Base-by-base conservation (phyloP, 2,797 vertebrate genomes). In the Pseudochirops cupreus region DNA sequence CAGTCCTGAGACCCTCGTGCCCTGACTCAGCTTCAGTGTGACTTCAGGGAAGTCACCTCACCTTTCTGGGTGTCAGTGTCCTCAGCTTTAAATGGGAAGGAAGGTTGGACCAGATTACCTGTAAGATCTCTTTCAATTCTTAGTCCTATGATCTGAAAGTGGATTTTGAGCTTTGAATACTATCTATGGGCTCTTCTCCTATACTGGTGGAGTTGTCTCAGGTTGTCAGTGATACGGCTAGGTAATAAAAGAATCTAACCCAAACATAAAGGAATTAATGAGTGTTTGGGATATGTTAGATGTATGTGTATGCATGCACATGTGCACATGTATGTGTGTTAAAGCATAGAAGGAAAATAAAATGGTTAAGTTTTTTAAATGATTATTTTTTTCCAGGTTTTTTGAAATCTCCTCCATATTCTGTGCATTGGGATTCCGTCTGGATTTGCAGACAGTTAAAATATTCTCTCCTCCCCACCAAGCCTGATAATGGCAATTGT, bases 401-500 rank as follows among this genome's bases (percentile, higher is more conserved):
- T 93, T 62, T 91, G 93, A 26, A 91, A 67, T 55, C 92, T 93
- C 33, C 95, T 92, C 94, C 33, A 92, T 90, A 94, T 92, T 91
- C n/a, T 33, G 67, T 95, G 9, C 21, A 56, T 16, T 90, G 89
- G 91, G 54, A 54, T 53, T 93, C 92, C 55, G 14, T 62, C 58
- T 90, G 50, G 57, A 92, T 95, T 29, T 92, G 14, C 91, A 96
- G 96, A 93, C 50, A 67, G 16, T 82, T 28, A 92, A 56, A 31
- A 57, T 82, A 62, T 92, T 87, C 39, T 46, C 39, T 87, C 39
- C 24, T 87, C 21, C 2, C 74, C 13, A 39, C 7, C 18, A 91
- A 95, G 1, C 3, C 31, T 91, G 89, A 67, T 3, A 57, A 92
- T 74, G 50, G 29, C 5, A 94, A 91, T 93, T 39, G 91, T 90